Base-by-base conservation (phyloP, 2,888 invertebrate species). In the Lamellibrachia columna region DNA sequence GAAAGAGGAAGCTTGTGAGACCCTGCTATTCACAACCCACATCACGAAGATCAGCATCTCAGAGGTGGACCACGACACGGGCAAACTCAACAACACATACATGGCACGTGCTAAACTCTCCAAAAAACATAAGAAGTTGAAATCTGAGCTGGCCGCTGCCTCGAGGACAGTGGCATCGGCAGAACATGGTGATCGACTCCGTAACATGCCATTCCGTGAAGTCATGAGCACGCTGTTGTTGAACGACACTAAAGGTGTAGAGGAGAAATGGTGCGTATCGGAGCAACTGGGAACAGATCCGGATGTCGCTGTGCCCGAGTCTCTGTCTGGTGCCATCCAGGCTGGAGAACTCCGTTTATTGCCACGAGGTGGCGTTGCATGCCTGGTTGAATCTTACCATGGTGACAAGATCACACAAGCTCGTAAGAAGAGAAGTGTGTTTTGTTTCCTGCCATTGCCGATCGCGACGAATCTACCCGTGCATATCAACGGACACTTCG, bases 401-500 rank as follows among this genome's bases (percentile, higher is more conserved):
- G n/a, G 92, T 52, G 93, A 93, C 40, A 91, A 92, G 55, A 55
- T 92, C 40, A 40, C 40, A 22, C 75, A 22, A 75, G 1, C 75
- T 1, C 75, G 75, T n/a, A 92, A 92, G 40, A 91, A 93, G 11
- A 92, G 92, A 52, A 92, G 91, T n/a, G 94, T 93, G 11, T 94
- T 93, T 92, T 94, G 94, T 90, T 94, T 94, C 92, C 93, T 94
- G n/a, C 94, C 94, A 7, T 90, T 94, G 53, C 94, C 94, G 40
- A 52, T 93, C 4, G 92, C 93, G 60, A 94, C 95, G 52, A 92
- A 91, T 7, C 94, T 96, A 52, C 95, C 95, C 2, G 94, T 96
- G n/a, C 95, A 96, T 92, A 93, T 96, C 7, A 96, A 96, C 93
- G 95, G 95, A 1, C 94, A 94, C 75, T 96, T 96, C 94, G 94